Percentiles rank a stretch among this genome's conserved stretches.
Conservation (phyloP, 53 echinoderm and acorn worm species). For the Apostichopus leukothele region DNA sequence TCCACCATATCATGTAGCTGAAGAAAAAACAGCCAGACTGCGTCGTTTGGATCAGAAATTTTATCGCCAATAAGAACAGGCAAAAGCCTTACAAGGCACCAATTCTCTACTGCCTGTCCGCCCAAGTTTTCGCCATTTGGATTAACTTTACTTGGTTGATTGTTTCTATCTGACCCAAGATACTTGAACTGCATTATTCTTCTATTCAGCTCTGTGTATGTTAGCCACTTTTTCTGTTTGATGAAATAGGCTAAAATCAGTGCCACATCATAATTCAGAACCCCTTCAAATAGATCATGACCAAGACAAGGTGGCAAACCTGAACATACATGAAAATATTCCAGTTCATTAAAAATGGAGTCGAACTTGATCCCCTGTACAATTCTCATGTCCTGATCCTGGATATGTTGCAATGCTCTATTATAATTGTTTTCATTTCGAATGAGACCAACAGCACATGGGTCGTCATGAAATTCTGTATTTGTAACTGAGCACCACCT, state of each 20-base stretch:
- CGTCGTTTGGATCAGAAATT: constrained; percentile 49
- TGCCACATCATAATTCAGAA: constrained; percentile 54
- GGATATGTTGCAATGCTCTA: constrained; percentile 10
- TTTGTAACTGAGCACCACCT: constrained; percentile 44
- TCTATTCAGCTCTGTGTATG: constrained; percentile 54
- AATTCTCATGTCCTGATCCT: background rate
- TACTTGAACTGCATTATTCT: constrained; percentile 44
- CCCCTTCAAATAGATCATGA: constrained; percentile 67
- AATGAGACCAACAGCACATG: background rate
- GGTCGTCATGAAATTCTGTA: background rate
- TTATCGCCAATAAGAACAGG: constrained; percentile 54
- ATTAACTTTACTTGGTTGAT: constrained; percentile 49
- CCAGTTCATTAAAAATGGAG: constrained; percentile 54
- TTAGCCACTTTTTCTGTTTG: constrained; percentile 45
- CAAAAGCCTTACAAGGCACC: constrained; percentile 56
- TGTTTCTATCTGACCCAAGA: constrained; percentile 51
- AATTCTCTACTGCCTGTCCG: constrained; percentile 71
- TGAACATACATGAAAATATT: constrained; percentile 65
- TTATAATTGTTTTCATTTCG: constrained; percentile 42
- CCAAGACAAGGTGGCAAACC: constrained; percentile 63
- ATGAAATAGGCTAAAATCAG: constrained; percentile 40
- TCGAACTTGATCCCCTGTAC: constrained; percentile 7
- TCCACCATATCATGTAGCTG: constrained; percentile 42
- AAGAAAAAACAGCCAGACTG: constrained; percentile 23
- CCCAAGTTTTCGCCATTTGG: constrained; percentile 53